Base-by-base conservation (phyloP, 2,888 invertebrate genomes). In the Dolichomitus sp. region DNA sequence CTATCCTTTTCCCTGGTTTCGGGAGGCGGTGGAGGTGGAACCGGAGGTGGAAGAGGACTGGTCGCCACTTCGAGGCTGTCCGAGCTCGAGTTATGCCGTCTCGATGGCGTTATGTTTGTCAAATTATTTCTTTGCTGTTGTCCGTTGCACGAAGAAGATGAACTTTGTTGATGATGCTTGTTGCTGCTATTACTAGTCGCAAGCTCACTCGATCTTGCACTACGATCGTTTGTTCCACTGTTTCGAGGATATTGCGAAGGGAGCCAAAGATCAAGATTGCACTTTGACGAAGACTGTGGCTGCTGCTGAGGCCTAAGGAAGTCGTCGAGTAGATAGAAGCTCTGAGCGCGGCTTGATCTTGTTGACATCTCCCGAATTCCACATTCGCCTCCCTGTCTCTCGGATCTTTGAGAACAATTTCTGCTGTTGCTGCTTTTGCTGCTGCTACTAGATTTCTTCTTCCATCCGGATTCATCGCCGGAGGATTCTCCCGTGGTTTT, bases 321-420 rank as follows among this genome's bases (percentile, higher is more conserved):
- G 82, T 94, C 94, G 78, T 94, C 94, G 27, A 94, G 89, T 12
- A 94, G 92, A 88, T 94, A 94, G 84, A 94, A 94, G 82, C 94
- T 94, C 84, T 94, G 94, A 4, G 94, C 94, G 23, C 93, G 88
- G 27, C 89, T 92, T 4, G 94, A 92, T 73, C 93, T 91, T 17
- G 91, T 90, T 12, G 90, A 87, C 14, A 89, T 85, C 1, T 89
- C 85, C 4, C 86, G 66, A 11, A 83, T 81, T 61, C 85, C 84
- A 68, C 66, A 59, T n/a, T 84, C 84, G 27, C 63, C 80, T 6
- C 52, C 68, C 73, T 59, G 84, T 54, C 50, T 87, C 84, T 73
- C 83, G 3, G 63, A 17, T 74, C 68, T 69, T 37, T 83, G 72
- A 23, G 66, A 80, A n/a, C 76, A 80, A 12, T 80, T 80, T 27